Base-by-base conservation (phyloP, 1,140 invertebrate species). In the Drosophila repletoides region DNA sequence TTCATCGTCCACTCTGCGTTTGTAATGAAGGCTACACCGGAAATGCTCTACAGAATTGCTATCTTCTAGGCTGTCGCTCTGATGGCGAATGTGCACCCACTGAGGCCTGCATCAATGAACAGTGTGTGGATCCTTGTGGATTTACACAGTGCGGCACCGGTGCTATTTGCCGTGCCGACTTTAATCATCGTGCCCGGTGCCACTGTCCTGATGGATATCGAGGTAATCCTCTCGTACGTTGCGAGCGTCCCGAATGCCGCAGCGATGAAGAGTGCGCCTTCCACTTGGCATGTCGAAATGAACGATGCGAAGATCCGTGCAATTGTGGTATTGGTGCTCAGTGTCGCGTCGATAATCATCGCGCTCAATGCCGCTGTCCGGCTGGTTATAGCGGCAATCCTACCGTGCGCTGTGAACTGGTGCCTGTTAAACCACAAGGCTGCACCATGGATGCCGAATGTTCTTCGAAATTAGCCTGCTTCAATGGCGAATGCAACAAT, bases 391-490 rank as follows among this genome's bases (percentile, higher is more conserved):
- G 91, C 36, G 97, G 97, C 60, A 95, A 97, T 91, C 95, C 96
- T 1, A 91, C 93, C 26, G 90, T 92, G 2, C 90, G 92, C 34
- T 97, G 96, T 89, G 91, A 91, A 34, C 83, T 88, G 92, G 90
- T 93, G 90, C 90, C 92, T 56, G 91, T 91, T 19, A 89, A 90
- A 88, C 89, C 91, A 52, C 91, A 94, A 0, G 94, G 96, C 83
- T 98, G 97, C 90, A 93, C 92, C 79, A 92, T 93, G 69, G 96
- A 98, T 77, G 94, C 93, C 0, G 96, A 97, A 70, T 98, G 97
- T 89, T 93, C 95, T 6, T 95, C 94, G 48, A 95, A 94, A 88
- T 89, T 96, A 56, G 96, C 96, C 14, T 98, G 97, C 89, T 94
- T 97, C 75, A 93, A 92, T 79, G 94, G 94, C 12, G 91, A 93